Percentiles rank a stretch among this genome's conserved stretches.
Conservation (phyloP, 2,888 invertebrate species). For the Caenorhabditis uteleia region DNA sequence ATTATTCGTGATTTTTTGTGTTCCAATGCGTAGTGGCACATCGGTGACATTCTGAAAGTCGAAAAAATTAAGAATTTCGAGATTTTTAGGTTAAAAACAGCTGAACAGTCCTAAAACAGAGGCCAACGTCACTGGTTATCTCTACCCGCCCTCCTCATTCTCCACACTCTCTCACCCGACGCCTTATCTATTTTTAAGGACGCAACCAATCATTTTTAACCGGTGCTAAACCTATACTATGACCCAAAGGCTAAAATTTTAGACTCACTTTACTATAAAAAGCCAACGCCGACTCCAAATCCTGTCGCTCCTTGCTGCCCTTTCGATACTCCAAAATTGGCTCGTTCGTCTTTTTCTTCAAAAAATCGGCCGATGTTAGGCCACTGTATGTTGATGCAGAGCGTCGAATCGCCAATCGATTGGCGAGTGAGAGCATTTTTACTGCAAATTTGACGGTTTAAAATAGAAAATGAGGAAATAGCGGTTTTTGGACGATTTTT, state of each 20-base stretch:
- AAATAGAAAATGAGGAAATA: not conserved
- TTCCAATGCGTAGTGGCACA: constrained; percentile 95
- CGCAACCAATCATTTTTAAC: no score
- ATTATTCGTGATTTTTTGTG: constrained; percentile 75
- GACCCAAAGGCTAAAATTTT: not conserved
- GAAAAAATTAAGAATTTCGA: not conserved
- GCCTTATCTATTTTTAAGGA: no score
- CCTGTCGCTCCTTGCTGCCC: constrained; percentile 82
- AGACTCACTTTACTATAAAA: constrained; percentile 32
- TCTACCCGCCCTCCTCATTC: no score
- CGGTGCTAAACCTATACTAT: no score
- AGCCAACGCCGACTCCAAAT: constrained; percentile 46
- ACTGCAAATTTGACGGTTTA: constrained; percentile 3
- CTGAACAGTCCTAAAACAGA: no score
- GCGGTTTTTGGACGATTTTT: not conserved
- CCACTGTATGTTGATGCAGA: constrained; percentile 52
- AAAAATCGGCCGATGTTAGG: constrained; percentile 68
- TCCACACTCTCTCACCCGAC: no score
- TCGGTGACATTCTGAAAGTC: constrained; percentile 76
- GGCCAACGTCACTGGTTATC: no score
- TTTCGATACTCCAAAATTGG: constrained; percentile 78
- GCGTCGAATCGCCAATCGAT: constrained; percentile 7
- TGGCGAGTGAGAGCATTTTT: constrained; percentile 21
- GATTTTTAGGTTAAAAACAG: no score
- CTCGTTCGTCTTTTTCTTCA: constrained; percentile 72